Conservation (phyloP, 1,140 invertebrate genomes). For the Trichomalopsis sarcophagae region DNA sequence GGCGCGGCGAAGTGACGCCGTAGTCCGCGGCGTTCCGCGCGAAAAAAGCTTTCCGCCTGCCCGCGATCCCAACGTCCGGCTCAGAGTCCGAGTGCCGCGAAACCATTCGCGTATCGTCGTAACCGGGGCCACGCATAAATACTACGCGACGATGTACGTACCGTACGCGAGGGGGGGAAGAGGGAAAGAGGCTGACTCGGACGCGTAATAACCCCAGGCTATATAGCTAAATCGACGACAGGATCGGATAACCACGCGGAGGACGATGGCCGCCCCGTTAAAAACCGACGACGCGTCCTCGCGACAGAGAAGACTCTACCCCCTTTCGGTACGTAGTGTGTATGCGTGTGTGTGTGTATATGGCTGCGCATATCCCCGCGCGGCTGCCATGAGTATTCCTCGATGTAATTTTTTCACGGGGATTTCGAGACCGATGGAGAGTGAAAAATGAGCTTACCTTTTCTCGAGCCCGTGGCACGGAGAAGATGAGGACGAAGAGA, state of each 20-base stretch:
- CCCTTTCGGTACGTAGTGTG: background rate
- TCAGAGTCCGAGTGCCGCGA: no score
- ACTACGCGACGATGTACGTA: no score
- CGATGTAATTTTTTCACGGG: background rate
- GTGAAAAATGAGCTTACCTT: slow-evolving; percentile 6
- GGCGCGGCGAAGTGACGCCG: slow-evolving; percentile 66
- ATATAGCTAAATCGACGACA: no score
- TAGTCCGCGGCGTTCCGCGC: background rate
- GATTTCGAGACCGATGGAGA: background rate
- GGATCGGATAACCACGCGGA: no score
- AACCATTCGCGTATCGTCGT: no score
- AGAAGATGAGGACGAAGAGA: slow-evolving; percentile 46
- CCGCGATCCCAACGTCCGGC: background rate
- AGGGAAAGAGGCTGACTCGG: background rate
- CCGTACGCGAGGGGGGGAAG: background rate
- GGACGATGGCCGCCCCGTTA: no score
- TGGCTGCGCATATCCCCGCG: background rate
- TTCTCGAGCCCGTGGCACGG: background rate
- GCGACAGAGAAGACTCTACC: no score
- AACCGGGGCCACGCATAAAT: no score
- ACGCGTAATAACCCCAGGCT: no score
- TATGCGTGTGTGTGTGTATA: background rate
- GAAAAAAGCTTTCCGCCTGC: slow-evolving; percentile 54
- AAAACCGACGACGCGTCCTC: no score
- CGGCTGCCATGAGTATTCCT: background rate